phyloP scores from a whole-genome alignment of 2,888 invertebrate genomes.

The Orthonevra nobilis region DNA sequence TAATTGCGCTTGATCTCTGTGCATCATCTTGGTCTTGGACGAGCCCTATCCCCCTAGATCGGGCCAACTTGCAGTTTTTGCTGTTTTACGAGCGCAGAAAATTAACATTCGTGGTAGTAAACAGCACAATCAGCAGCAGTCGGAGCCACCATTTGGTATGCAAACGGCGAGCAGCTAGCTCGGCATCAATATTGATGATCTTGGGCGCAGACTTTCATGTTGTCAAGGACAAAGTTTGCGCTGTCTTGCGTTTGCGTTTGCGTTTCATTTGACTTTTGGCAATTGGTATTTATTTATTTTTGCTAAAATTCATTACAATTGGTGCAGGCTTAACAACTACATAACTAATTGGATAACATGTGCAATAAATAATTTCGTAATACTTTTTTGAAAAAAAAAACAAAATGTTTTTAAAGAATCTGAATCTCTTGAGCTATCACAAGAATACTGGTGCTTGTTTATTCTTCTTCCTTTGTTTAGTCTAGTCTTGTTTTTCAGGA shows the following conservation, averaged over 20 bases:
- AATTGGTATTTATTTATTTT: conserved; percentile 64
- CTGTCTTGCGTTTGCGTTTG: neutral
- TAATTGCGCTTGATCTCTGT: conserved; percentile 60
- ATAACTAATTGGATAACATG: conserved; percentile 64
- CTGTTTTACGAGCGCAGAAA: conserved; percentile 52
- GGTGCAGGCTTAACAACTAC: conserved; percentile 67
- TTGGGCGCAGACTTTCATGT: conserved; percentile 60
- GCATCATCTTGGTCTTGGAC: conserved; percentile 47
- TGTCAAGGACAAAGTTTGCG: conserved; percentile 59
- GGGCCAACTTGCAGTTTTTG: conserved; percentile 56
- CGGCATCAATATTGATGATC: conserved; percentile 68
- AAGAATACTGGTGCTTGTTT: conserved; percentile 64
- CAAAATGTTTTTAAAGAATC: too few relatives aligned
- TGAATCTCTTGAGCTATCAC: conserved; percentile 68
- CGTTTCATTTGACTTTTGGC: conserved; percentile 49
- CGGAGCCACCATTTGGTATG: conserved; percentile 48
- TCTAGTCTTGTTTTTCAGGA: conserved; percentile 38
- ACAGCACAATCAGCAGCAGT: conserved; percentile 15
- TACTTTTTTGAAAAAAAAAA: conserved; percentile 53
- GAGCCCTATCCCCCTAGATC: conserved; percentile 56
- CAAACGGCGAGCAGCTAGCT: conserved; percentile 45
- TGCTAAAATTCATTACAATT: conserved; percentile 69
- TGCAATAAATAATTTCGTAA: conserved; percentile 66
- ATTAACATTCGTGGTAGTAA: conserved; percentile 50
- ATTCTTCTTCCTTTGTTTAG: conserved; percentile 1